phyloP scores from a whole-genome alignment of 2,113 vertebrate species.

The Bubo bubo region DNA sequence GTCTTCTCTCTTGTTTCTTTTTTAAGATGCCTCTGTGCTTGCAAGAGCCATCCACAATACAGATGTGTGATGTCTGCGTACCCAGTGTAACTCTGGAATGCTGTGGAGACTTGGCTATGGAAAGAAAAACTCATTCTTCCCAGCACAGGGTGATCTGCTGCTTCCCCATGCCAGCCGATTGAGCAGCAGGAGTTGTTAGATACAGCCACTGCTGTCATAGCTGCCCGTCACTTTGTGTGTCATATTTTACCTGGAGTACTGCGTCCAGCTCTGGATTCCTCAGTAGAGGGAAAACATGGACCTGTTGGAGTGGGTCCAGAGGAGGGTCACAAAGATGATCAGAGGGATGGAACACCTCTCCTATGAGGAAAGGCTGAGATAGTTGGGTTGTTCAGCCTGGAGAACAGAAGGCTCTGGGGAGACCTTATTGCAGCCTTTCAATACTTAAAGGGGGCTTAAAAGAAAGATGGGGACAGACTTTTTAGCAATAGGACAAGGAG shows the following conservation, averaged over 20 bases:
- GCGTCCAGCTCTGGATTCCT: background rate
- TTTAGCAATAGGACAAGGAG: background rate
- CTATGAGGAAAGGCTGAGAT: background rate
- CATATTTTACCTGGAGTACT: background rate
- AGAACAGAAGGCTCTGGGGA: background rate
- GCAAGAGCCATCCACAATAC: background rate
- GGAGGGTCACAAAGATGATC: background rate
- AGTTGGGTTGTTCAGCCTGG: background rate
- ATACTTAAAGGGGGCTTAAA: background rate
- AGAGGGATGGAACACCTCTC: background rate
- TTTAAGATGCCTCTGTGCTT: background rate
- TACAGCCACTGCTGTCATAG: background rate
- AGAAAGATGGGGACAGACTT: background rate
- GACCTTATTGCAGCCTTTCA: background rate
- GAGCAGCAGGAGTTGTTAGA: background rate
- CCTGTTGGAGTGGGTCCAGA: background rate
- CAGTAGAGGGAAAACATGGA: background rate
- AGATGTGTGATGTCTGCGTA: background rate
- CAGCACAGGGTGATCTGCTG: background rate
- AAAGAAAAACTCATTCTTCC: background rate
- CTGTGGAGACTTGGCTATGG: background rate
- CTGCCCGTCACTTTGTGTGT: background rate
- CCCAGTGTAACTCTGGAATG: background rate
- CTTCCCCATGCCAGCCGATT: background rate
- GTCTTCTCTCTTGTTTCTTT: background rate